phyloP scores from a whole-genome alignment of 2,888 invertebrate genomes.

The Tetragonisca angustula region DNA sequence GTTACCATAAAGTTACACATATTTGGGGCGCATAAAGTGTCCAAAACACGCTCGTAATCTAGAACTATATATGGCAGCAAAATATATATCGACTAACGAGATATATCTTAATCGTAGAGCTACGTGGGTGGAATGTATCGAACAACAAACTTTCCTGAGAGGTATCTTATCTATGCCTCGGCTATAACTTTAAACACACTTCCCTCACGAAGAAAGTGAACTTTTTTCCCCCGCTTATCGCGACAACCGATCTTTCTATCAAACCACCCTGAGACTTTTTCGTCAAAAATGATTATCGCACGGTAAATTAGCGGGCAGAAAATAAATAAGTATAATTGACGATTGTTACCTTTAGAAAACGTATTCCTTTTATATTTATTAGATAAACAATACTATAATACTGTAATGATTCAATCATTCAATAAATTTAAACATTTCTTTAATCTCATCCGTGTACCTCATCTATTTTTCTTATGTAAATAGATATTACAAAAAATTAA shows the following conservation, averaged over 20 bases:
- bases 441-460: no score
- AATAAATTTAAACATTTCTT: no score
- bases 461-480: no score
- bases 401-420: no score
- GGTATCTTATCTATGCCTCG: background rate
- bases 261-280: background rate
- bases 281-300: background rate
- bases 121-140: slow-evolving; percentile 4
- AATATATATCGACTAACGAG: slow-evolving; percentile 7
- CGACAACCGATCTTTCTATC: background rate
- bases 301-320: background rate
- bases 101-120: slow-evolving; percentile 8
- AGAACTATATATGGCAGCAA: background rate
- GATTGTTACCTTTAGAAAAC: no score
- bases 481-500: no score
- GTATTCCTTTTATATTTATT: no score
- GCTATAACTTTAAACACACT: background rate
- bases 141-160: background rate
- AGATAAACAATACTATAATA: background rate
- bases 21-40: background rate
- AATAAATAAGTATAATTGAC: background rate
- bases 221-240: background rate
- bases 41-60: background rate
- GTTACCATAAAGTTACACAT: background rate
- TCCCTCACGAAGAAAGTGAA: background rate